phyloP scores from a whole-genome alignment of 64 coral and sea anemone species.

The Platygyra sinensis region DNA sequence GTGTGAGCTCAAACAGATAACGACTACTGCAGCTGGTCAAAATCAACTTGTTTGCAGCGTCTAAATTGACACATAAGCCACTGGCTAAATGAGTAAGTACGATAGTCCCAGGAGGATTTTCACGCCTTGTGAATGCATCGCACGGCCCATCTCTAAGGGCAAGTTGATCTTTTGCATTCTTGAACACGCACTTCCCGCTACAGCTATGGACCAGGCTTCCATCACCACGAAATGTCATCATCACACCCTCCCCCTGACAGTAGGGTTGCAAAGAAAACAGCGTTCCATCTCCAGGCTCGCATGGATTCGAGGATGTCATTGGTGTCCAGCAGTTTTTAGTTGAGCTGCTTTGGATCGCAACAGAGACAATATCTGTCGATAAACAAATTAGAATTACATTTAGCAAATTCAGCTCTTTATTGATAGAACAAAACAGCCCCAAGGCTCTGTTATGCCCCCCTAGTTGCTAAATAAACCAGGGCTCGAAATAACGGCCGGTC shows the following conservation, averaged over 20 bases:
- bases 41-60: slow-evolving; percentile 4
- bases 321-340: slow-evolving; percentile 86
- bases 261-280: slow-evolving; percentile 52
- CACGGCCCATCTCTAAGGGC: slow-evolving; percentile 54
- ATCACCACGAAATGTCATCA: slow-evolving; percentile 70
- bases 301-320: slow-evolving; percentile 53
- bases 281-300: slow-evolving; percentile 41
- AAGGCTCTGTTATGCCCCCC: too few relatives aligned
- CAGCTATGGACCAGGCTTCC: slow-evolving; percentile 69
- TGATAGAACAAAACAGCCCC: too few relatives aligned
- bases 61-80: slow-evolving; percentile 41
- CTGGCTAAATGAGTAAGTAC: slow-evolving; percentile 11
- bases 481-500: too few relatives aligned
- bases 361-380: slow-evolving; percentile 71
- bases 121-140: slow-evolving; percentile 26
- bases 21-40: neutral
- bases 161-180: slow-evolving; percentile 39
- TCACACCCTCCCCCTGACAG: slow-evolving; percentile 70
- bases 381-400: neutral
- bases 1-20: slow-evolving; percentile 56
- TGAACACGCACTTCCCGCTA: slow-evolving; percentile 70
- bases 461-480: too few relatives aligned
- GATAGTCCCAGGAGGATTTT: slow-evolving; percentile 1
- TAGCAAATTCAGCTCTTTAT: neutral
- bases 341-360: slow-evolving; percentile 36